Base-by-base conservation (phyloP, 2,888 invertebrate genomes). In the Pyrgus malvae region DNA sequence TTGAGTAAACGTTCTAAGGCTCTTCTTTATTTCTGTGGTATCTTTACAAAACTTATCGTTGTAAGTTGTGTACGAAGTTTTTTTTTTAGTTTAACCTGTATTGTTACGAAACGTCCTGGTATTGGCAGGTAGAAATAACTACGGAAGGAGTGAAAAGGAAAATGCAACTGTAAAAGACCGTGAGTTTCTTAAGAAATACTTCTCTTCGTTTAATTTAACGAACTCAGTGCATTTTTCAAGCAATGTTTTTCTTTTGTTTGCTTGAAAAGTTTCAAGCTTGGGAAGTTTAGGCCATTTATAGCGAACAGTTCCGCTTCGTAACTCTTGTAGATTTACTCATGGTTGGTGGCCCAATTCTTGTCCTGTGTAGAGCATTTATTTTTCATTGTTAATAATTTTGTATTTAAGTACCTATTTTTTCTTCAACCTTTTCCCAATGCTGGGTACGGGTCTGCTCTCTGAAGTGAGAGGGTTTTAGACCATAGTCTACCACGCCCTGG, bases 241-340 rank as follows among this genome's bases (percentile, higher is more conserved):
- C 31, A 21, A 53, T 53, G 44, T 53, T 53, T 53, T 53, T 46
- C 51, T 53, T 53, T 53, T 45, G 38, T 53, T 46, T 23, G 21
- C 29, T 45, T 16, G 12, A 29, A 53, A 45, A 46, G 45, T 46
- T 53, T 51, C 42, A 35, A 44, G 53, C 40, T 46, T 16, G 38
- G 29, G 8, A 40, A 53, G 45, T 45, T 53, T 44, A 31, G 45
- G 40, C 38, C 53, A 53, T 53, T 38, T 29, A 53, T 53, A 53
- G 53, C 16, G 29, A 45, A 38, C 45, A 8, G 51, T 53, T 51
- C 44, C 31, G 51, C 37, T 38, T 37, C 37, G 53, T 31, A 40
- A 21, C 45, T 38, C 37, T 45, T 31, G 19, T 45, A 46, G 45
- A 53, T 51, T 51, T 44, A 51, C 31, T 35, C 33, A n/a, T 12